Conservation (phyloP, 2,797 vertebrate species). For the Rhincodon typus region DNA sequence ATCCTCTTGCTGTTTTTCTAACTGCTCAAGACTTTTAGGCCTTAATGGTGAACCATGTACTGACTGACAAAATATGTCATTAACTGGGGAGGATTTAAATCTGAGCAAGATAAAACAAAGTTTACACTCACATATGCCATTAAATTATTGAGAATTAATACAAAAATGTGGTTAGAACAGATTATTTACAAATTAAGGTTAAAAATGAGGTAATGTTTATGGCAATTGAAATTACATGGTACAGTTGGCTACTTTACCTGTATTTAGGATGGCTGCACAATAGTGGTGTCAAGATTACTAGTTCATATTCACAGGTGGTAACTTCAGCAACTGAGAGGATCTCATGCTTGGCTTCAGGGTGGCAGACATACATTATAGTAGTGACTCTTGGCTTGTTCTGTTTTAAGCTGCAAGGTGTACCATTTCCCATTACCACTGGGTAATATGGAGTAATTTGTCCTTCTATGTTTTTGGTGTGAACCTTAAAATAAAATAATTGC, state of each 20-base stretch:
- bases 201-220: background rate
- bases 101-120: constrained; percentile 52
- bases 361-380: constrained; percentile 87
- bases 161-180: background rate
- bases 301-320: constrained; percentile 93
- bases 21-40: constrained; percentile 72
- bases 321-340: constrained; percentile 93
- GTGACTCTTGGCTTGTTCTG: constrained; percentile 76
- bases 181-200: background rate
- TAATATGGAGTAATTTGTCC: constrained; percentile 94
- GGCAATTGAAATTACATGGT: background rate
- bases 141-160: background rate
- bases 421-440: constrained; percentile 82
- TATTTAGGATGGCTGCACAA: constrained; percentile 90
- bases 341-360: constrained; percentile 95
- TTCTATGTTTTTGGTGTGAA: constrained; percentile 89
- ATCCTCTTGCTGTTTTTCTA: constrained; percentile 80
- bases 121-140: background rate
- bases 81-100: constrained; percentile 90
- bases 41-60: constrained; percentile 81
- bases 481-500: constrained; percentile 55
- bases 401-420: constrained; percentile 84
- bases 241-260: constrained; percentile 60
- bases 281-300: constrained; percentile 90
- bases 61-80: constrained; percentile 93